Percentiles rank a stretch among this genome's conserved stretches.
These are phyloP conservation scores for Rallus crepitans DNA, from an alignment of 2,797 vertebrate species.

Conservation along the genomic window DNA sequence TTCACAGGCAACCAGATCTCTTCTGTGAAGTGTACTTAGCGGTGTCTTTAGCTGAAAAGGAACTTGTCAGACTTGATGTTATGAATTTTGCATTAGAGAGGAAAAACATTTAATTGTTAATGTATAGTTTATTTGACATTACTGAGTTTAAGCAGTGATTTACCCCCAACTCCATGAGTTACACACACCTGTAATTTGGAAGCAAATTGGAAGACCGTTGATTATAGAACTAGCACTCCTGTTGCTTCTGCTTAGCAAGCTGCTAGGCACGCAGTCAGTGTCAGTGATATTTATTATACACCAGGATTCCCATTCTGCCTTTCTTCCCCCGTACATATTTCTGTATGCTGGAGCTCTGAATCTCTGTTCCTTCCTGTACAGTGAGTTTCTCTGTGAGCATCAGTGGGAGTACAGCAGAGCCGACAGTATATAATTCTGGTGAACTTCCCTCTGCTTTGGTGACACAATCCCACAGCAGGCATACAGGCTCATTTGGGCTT, in stretches of 20 bases:
- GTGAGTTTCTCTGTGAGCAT: not conserved
- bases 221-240: not conserved
- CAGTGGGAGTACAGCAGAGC: not conserved
- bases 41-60: not conserved
- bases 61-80: not conserved
- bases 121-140: conserved; percentile 23
- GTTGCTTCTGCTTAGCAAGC: conserved; percentile 25
- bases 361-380: not conserved
- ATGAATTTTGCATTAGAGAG: not conserved
- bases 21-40: not conserved
- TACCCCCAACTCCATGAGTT: not conserved
- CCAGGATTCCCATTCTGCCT: not conserved
- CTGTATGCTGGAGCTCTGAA: not conserved
- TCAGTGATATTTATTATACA: not conserved
- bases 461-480: not conserved
- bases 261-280: not conserved
- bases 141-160: conserved; percentile 22
- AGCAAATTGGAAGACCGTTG: not conserved
- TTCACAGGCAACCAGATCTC: not conserved
- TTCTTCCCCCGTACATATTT: not conserved
- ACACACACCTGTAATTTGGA: not conserved
- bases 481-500: not conserved
- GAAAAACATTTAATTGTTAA: conserved; percentile 27
- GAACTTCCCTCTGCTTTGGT: not conserved
- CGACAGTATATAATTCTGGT: not conserved